These are phyloP conservation scores for Polydrusus cervinus DNA, from an alignment of 2,888 invertebrate species.

Conservation along the genomic window DNA sequence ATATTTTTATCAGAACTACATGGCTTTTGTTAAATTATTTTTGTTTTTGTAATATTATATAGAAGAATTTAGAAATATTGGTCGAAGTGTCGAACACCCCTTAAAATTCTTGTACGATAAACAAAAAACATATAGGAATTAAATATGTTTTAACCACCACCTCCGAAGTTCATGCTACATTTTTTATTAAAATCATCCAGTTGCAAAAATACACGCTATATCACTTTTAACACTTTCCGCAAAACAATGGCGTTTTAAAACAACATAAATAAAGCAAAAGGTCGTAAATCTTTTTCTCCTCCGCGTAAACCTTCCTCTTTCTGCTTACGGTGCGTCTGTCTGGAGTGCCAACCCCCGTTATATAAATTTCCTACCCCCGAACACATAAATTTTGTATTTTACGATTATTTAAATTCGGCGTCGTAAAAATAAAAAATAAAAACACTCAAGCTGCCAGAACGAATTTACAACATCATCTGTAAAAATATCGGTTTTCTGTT, in stretches of 20 bases:
- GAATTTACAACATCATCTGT: conserved; percentile 15
- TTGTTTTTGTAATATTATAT: no score
- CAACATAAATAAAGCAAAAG: conserved; percentile 24
- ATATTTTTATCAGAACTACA: no score
- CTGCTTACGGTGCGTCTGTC: conserved; percentile 28
- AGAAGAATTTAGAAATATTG: no score
- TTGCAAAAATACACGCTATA: conserved; percentile 7
- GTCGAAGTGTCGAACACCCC: no score
- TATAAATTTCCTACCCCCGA: conserved; percentile 31
- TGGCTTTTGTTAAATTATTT: no score
- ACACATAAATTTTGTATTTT: conserved; percentile 19
- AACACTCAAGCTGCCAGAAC: conserved; percentile 20
- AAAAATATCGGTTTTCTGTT: conserved; percentile 4
- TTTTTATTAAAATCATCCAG: neutral
- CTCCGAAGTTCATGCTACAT: neutral
- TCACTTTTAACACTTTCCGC: conserved; percentile 2
- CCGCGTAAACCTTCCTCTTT: conserved; percentile 23
- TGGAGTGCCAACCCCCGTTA: conserved; percentile 30
- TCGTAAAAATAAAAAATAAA: conserved; percentile 19
- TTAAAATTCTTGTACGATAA: no score
- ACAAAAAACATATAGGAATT: no score
- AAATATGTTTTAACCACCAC: no score
- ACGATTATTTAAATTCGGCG: conserved; percentile 22
- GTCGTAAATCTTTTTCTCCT: conserved; percentile 33
- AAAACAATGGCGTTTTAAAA: conserved; percentile 19